Evolutionary conservation across 2,113 vertebrate species (phyloP).

Genomic region (Cyanoliseus patagonus): DNA sequence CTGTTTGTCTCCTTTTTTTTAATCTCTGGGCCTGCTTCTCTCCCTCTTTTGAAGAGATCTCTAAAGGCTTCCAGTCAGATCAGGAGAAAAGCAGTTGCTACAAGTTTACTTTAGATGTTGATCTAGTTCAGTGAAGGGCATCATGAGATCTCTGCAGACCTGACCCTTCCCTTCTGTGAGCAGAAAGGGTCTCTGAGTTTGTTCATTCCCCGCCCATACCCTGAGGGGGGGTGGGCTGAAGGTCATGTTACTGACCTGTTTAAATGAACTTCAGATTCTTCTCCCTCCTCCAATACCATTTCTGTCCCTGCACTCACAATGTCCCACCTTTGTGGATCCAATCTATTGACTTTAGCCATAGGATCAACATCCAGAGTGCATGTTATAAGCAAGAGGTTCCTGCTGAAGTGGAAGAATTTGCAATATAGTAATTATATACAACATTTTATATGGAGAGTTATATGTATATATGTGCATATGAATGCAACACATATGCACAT

Average conservation of each 20-base stretch:
- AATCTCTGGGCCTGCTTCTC: not conserved
- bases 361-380: not conserved
- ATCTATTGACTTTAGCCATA: not conserved
- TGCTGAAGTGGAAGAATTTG: not conserved
- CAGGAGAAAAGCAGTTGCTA: conserved; percentile 12
- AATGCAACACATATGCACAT: not conserved
- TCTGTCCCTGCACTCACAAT: not conserved
- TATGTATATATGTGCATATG: not conserved
- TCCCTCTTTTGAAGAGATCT: not conserved
- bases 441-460: not conserved
- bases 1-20: not conserved
- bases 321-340: not conserved
- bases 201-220: conserved; percentile 9
- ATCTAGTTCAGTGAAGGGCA: conserved; percentile 13
- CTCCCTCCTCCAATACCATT: not conserved
- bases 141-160: conserved; percentile 14
- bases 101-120: conserved; percentile 6
- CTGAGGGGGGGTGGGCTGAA: conserved; percentile 13
- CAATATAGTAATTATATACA: not conserved
- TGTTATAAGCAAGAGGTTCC: not conserved
- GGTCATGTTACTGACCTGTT: conserved; percentile 27
- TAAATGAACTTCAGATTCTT: not conserved
- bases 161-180: not conserved
- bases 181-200: not conserved
- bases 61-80: not conserved